Percentiles rank a stretch among this genome's conserved stretches.
Conservation (phyloP, 2,888 invertebrate genomes). For the Stratiomys singularior region DNA sequence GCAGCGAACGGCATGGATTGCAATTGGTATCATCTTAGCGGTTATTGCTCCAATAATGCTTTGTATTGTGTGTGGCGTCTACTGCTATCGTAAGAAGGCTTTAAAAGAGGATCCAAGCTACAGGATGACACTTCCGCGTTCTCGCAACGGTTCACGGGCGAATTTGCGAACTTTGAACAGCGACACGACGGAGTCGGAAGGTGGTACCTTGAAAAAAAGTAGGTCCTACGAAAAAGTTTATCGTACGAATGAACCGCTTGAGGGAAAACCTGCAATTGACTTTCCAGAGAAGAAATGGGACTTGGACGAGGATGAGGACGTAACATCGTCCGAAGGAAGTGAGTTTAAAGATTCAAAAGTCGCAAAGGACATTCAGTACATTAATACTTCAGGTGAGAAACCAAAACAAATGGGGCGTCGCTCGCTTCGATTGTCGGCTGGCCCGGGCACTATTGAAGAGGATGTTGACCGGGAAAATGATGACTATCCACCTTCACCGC, state of each 20-base stretch:
- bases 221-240: constrained; percentile 84
- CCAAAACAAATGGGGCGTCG: constrained; percentile 72
- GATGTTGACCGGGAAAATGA: constrained; percentile 48
- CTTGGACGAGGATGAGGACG: constrained; percentile 72
- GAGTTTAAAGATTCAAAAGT: constrained; percentile 72
- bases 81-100: constrained; percentile 73
- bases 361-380: constrained; percentile 72
- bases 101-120: constrained; percentile 69
- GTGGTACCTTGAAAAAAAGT: constrained; percentile 71
- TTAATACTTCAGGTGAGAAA: constrained; percentile 66
- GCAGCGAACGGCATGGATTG: constrained; percentile 77
- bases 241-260: constrained; percentile 84
- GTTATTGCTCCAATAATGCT: constrained; percentile 75
- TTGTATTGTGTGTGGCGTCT: constrained; percentile 71
- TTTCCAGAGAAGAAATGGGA: constrained; percentile 87
- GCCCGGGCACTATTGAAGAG: constrained; percentile 55
- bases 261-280: constrained; percentile 76
- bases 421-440: constrained; percentile 65
- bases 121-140: constrained; percentile 71
- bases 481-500: constrained; percentile 59
- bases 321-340: constrained; percentile 70
- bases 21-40: constrained; percentile 77
- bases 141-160: constrained; percentile 69
- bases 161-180: constrained; percentile 68
- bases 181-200: constrained; percentile 42